Base-by-base conservation (phyloP, 1,140 invertebrate species). In the Ridgeia piscesae region DNA sequence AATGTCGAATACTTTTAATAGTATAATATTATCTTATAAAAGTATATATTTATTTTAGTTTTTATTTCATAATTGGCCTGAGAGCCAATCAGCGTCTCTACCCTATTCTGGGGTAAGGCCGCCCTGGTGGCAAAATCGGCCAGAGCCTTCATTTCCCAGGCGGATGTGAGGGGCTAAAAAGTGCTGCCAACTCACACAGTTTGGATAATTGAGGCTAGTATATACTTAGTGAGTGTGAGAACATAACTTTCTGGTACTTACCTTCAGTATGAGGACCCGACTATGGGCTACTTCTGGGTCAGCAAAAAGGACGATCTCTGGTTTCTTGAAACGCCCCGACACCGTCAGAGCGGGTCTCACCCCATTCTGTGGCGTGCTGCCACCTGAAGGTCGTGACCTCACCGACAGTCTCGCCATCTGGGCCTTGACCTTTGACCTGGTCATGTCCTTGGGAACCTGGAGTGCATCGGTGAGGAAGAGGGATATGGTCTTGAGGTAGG, bases 251-350 rank as follows among this genome's bases (percentile, higher is more conserved):
- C 27, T 77, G 2, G 27, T 8, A 91, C 94, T 95, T 93, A 96
- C 96, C 94, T 96, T 95, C 1, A 98, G 96, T 9, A 98, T 96
- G 89, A 98, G 96, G 33, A 97, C 97, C 93, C 97, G 97, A n/a
- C 97, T 97, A 92, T 97, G 97, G n/a, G 96, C 96, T 33, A 97
- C 97, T 35, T 96, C 97, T 9, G 97, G 96, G 94, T 97, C 97
- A 27, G 97, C 97, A 94, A 97, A 97, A 91, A 98, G 96, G 95
- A 98, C 97, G 35, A 98, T 96, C 95, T 98, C 98, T 27, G 98
- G 98, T 94, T 98, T 97, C 89, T 97, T 97, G 14, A 96, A 93
- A 35, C 89, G 17, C 11, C 92, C 92, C 31, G 34, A 34, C 93
- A 98, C 96, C 94, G 89, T 90, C 89, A 90, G 35, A 42, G 89